Conservation (phyloP, 2,113 vertebrate genomes). For the Chauna torquata region DNA sequence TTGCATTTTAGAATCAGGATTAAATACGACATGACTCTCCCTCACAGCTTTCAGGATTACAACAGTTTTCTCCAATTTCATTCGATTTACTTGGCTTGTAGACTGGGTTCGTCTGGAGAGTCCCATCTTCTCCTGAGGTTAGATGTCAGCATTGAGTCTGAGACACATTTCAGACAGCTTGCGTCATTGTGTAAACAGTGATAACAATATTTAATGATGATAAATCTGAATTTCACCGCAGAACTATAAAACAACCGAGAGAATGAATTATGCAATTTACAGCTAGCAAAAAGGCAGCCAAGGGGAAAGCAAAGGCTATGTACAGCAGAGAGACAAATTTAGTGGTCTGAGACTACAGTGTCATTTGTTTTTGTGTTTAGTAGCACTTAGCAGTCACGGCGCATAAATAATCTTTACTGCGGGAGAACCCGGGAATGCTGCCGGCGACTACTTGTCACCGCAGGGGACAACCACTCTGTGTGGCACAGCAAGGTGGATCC, state of each 20-base stretch:
- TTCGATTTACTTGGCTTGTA: not conserved
- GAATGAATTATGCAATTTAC: constrained; percentile 63
- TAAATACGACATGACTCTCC: not conserved
- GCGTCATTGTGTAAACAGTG: constrained; percentile 67
- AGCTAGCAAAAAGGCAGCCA: constrained; percentile 62
- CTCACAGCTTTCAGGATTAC: not conserved
- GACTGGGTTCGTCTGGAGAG: constrained; percentile 37
- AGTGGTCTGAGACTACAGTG: constrained; percentile 42
- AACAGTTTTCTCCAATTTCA: not conserved
- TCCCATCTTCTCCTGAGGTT: constrained; percentile 66
- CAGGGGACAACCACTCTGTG: not conserved
- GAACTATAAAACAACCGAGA: constrained; percentile 48
- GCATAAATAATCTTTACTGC: constrained; percentile 59
- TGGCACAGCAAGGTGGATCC: not conserved
- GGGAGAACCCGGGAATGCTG: not conserved
- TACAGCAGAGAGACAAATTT: constrained; percentile 48
- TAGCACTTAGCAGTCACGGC: constrained; percentile 39
- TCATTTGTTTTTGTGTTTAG: constrained; percentile 62
- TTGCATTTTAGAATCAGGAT: not conserved
- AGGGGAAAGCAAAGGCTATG: constrained; percentile 49
- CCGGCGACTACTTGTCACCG: not conserved
- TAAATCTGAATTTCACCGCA: constrained; percentile 58
- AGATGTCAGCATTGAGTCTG: constrained; percentile 34
- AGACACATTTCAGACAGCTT: constrained; percentile 67
- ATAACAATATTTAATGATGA: constrained; percentile 69